These are phyloP conservation scores for Drosophila lacertosa DNA, from an alignment of 1,140 invertebrate species.

Conservation along the genomic window DNA sequence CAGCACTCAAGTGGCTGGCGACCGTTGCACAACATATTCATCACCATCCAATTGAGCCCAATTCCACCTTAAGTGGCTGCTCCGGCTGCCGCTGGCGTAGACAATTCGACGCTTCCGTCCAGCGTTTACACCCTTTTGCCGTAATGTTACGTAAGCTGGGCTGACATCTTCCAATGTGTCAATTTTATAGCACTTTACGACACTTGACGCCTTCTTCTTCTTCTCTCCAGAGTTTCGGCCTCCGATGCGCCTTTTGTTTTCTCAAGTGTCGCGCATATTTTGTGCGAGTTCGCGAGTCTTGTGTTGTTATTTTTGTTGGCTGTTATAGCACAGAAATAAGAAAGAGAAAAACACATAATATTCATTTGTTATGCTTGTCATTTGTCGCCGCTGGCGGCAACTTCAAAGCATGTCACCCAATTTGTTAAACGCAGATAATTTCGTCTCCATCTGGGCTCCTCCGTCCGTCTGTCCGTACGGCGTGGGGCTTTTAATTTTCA, in stretches of 20 bases:
- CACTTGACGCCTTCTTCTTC: constrained; percentile 47
- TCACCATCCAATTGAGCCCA: constrained; percentile 36
- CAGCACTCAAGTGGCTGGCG: constrained; percentile 56
- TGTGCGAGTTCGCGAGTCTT: constrained; percentile 11
- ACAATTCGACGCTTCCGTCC: constrained; percentile 82
- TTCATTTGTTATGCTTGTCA: constrained; percentile 83
- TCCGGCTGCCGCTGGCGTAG: constrained; percentile 62
- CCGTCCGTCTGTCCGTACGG: constrained; percentile 27
- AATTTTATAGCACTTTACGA: constrained; percentile 74
- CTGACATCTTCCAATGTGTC: constrained; percentile 55
- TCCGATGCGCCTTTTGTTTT: constrained; percentile 62
- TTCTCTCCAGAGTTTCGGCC: constrained; percentile 13
- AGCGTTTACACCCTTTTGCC: constrained; percentile 60
- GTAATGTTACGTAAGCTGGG: constrained; percentile 52
- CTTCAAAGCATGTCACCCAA: constrained; percentile 79
- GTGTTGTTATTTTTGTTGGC: constrained; percentile 44
- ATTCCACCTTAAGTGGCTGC: constrained; percentile 29
- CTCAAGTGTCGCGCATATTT: constrained; percentile 68
- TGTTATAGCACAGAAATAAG: constrained; percentile 44
- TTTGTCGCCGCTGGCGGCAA: constrained; percentile 73
- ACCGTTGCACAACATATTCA: constrained; percentile 57
- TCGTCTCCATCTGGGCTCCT: constrained; percentile 37
- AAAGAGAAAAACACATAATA: constrained; percentile 57
- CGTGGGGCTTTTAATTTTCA: constrained; percentile 57
- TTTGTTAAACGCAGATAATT: constrained; percentile 81